phyloP scores from a whole-genome alignment of 2,797 vertebrate genomes.

The Scolopax bukidnonensis region DNA sequence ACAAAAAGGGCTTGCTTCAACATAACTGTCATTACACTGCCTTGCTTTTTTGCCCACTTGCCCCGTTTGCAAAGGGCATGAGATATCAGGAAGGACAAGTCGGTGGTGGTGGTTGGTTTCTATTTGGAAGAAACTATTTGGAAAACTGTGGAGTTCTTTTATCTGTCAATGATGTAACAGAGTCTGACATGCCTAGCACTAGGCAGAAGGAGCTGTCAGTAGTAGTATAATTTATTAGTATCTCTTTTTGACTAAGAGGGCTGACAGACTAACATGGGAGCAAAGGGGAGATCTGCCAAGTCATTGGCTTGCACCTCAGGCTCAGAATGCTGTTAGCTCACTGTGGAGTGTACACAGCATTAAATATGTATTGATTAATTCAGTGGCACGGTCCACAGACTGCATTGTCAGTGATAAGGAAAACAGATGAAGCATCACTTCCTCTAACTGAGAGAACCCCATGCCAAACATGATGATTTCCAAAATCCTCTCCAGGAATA shows the following conservation, averaged over 20 bases:
- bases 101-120: background rate
- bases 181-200: constrained; percentile 58
- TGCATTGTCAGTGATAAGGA: background rate
- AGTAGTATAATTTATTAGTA: constrained; percentile 59
- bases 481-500: background rate
- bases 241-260: constrained; percentile 29
- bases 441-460: background rate
- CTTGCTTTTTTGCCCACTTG: background rate
- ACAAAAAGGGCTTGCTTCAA: background rate
- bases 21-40: background rate
- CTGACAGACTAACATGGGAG: constrained; percentile 37
- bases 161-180: constrained; percentile 44
- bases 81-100: background rate
- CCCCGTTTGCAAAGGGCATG: background rate
- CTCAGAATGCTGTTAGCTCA: background rate
- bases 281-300: constrained; percentile 56
- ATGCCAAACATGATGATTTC: background rate
- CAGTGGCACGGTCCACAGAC: background rate
- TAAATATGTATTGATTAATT: constrained; percentile 60
- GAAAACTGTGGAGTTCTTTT: constrained; percentile 43
- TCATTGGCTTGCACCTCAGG: constrained; percentile 10
- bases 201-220: constrained; percentile 67
- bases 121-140: constrained; percentile 52
- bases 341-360: background rate
- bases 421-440: background rate